Evolutionary conservation across 2,113 vertebrate genomes (phyloP).

Genomic region (Rousettus leschenaultii): DNA sequence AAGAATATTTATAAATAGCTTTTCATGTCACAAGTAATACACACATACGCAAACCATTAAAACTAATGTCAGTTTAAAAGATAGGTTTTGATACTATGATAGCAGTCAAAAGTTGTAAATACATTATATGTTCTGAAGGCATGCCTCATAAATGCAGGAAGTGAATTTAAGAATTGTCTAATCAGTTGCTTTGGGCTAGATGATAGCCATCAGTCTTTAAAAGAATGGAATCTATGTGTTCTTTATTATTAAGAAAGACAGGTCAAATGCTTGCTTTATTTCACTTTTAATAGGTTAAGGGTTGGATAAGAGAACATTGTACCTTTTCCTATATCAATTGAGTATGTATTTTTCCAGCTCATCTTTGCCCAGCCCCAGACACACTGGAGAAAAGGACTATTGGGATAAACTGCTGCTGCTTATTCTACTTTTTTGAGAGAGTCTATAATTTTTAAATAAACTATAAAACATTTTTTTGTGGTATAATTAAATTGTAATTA

Average conservation of each 20-base stretch:
- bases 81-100: not conserved
- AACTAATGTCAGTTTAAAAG: not conserved
- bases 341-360: not conserved
- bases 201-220: not conserved
- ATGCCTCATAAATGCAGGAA: not conserved
- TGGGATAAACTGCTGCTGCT: not conserved
- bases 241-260: constrained; percentile 21
- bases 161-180: not conserved
- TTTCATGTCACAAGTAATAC: not conserved
- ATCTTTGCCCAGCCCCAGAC: not conserved
- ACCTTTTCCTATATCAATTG: not conserved
- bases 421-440: not conserved
- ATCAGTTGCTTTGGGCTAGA: not conserved
- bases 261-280: not conserved
- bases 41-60: not conserved
- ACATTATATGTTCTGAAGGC: not conserved
- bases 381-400: not conserved
- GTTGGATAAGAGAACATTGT: not conserved
- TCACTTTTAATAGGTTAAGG: not conserved
- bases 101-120: constrained; percentile 33
- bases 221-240: not conserved
- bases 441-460: constrained; percentile 23
- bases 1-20: not conserved
- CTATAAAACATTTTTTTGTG: not conserved
- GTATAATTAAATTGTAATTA: not conserved